A percentile compares a stretch with the other conserved stretches of the same genome.
phyloP scores from a whole-genome alignment of 2,797 vertebrate genomes.

The Phylloscopus collybita region DNA sequence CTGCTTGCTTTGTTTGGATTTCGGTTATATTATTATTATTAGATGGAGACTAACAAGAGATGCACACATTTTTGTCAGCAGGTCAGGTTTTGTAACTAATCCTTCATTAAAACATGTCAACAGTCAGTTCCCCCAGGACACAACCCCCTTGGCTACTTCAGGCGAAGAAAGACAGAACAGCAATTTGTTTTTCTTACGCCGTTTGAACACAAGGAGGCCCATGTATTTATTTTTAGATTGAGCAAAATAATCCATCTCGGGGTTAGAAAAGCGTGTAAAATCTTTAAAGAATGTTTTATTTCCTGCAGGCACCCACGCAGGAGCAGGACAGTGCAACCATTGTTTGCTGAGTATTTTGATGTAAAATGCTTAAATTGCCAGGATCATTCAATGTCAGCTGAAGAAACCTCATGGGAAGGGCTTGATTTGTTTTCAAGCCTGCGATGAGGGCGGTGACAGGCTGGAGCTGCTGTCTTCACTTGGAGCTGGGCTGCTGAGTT shows the following conservation, averaged over 20 bases:
- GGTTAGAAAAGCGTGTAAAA: constrained; percentile 53
- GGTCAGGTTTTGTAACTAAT: not conserved
- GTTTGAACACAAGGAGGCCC: not conserved
- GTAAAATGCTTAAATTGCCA: constrained; percentile 18
- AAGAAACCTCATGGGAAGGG: constrained; percentile 30
- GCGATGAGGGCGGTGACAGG: fast-evolving
- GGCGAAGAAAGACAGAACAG: not conserved
- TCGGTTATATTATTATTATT: not conserved
- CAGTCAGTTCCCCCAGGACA: not conserved
- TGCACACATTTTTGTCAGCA: not conserved
- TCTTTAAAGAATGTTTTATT: constrained; percentile 52
- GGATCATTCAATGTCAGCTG: constrained; percentile 22
- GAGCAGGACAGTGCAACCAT: not conserved
- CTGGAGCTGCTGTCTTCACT: not conserved
- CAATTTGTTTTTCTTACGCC: not conserved
- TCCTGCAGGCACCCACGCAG: not conserved
- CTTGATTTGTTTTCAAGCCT: not conserved
- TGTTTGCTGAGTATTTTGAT: constrained; percentile 43
- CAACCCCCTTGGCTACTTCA: not conserved
- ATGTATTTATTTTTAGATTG: constrained; percentile 24
- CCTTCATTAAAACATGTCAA: constrained; percentile 4
- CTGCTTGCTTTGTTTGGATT: not conserved
- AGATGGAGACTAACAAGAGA: not conserved
- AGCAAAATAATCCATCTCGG: constrained; percentile 40
- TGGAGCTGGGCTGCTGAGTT: not conserved